Evolutionary conservation across 2,113 vertebrate genomes (phyloP).

Genomic region (Pseudorhombus dupliciocellatus): DNA sequence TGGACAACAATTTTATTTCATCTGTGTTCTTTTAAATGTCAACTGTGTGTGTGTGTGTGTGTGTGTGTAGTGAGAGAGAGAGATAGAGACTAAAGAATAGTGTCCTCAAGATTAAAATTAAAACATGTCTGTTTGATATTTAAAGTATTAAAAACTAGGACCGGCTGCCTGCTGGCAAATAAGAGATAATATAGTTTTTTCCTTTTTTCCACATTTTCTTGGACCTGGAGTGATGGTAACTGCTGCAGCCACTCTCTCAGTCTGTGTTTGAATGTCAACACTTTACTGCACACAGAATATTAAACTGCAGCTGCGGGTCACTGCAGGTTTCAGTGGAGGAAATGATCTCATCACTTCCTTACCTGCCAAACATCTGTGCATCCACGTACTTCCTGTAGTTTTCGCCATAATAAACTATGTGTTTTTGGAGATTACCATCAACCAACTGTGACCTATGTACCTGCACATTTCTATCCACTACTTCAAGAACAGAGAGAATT

Average conservation of each 20-base stretch:
- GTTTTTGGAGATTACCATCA: too few species aligned
- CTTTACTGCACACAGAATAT: background rate
- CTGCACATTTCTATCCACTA: too few species aligned
- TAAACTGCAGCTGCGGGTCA: background rate
- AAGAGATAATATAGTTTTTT: background rate
- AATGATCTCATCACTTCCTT: background rate
- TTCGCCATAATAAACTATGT: too few species aligned
- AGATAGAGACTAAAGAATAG: background rate
- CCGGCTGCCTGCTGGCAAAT: background rate
- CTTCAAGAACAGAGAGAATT: too few species aligned
- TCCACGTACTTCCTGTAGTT: too few species aligned
- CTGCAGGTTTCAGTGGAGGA: background rate
- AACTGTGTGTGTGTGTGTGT: conserved; percentile 4
- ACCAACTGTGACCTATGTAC: too few species aligned
- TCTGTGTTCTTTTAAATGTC: conserved; percentile 57
- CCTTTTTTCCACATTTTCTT: background rate
- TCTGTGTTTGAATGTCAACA: background rate
- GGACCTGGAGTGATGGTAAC: background rate
- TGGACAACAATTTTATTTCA: conserved; percentile 31
- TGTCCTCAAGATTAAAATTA: conserved; percentile 8
- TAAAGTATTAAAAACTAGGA: conserved; percentile 6
- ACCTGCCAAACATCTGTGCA: too few species aligned
- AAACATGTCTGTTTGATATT: conserved; percentile 14
- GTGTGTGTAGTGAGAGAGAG: background rate
- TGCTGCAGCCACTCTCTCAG: background rate